Evolutionary conservation across 64 coral and sea anemone species (phyloP).

Genomic region (Pocillopora damicornis): DNA sequence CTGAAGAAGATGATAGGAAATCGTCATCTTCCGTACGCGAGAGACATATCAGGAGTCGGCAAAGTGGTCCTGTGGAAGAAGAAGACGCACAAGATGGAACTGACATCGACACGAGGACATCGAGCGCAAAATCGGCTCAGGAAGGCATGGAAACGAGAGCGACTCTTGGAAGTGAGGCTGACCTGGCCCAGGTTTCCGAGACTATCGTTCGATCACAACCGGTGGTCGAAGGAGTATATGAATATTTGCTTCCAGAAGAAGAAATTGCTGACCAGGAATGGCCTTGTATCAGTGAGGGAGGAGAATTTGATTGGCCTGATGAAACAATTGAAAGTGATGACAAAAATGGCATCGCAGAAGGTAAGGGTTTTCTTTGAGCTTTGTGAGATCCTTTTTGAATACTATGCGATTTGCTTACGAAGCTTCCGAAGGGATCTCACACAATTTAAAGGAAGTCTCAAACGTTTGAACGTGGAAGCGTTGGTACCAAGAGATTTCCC

Average conservation of each 20-base stretch:
- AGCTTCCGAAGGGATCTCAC: too few relatives aligned
- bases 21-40: not conserved
- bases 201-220: constrained; percentile 4
- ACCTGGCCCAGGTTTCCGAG: constrained; percentile 25
- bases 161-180: constrained; percentile 49
- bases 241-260: constrained; percentile 27
- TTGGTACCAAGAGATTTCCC: too few relatives aligned
- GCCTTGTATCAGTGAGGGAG: constrained; percentile 1
- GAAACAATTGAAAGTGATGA: constrained; percentile 19
- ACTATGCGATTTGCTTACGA: too few relatives aligned
- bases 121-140: not conserved
- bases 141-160: constrained; percentile 1
- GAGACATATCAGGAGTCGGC: not conserved
- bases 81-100: not conserved
- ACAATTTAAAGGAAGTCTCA: too few relatives aligned
- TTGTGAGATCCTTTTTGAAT: not conserved
- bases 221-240: constrained; percentile 26
- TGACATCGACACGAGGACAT: constrained; percentile 20
- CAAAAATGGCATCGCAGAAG: constrained; percentile 6
- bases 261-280: constrained; percentile 21
- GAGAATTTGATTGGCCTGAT: not conserved
- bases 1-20: not conserved
- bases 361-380: not conserved
- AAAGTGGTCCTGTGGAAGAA: not conserved
- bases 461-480: too few relatives aligned